Evolutionary conservation across 2,888 invertebrate genomes (phyloP), one percentile per base, ranked within the genome.

Genomic region (Aleiodes leptofemur): DNA sequence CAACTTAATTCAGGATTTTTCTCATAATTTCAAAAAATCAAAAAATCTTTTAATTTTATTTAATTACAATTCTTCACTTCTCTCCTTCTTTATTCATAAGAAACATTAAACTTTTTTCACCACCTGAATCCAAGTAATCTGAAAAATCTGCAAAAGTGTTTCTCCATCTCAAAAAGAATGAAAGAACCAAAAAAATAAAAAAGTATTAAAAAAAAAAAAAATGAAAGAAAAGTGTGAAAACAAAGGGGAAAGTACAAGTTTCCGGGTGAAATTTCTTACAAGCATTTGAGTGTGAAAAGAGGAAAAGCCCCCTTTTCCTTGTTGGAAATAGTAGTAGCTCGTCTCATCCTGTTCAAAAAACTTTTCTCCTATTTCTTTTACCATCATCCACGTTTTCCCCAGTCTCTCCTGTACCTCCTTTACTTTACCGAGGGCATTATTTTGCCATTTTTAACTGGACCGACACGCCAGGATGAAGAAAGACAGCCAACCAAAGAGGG

Each of bases 401-500:
- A 43, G 3, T 43, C 9, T 8, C 38, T 8, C 43, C 43, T 11
- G 9, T 11, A 43, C 43, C 11, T 43, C 11, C 43, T 43, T 9
- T 11, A 43, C 43, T 43, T 43, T 43, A 43, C 43, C 43, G 43
- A 43, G 43, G 74, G 77, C 75, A 79, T 79, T 78, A 79, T 80
- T 82, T 80, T 77, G 77, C 77, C 78, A 78, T 78, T 78, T 79
- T 79, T 78, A 81, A 81, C 78, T 64, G 56, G 73, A 77, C 76
- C 50, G 23, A 76, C 69, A 55, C 48, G 70, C 68, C 56, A 72
- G 55, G 43, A 23, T 55, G 51, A 31, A 56, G 59, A 9, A 53
- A 74, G 57, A 69, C 14, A 50, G 34, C 6, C 23, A 34, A 34
- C 66, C 38, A 11, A 31, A 71, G 50, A 23, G 50, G 48, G 59